phyloP scores from a whole-genome alignment of 1,140 invertebrate species.

The Pogonomyrmex barbatus region DNA sequence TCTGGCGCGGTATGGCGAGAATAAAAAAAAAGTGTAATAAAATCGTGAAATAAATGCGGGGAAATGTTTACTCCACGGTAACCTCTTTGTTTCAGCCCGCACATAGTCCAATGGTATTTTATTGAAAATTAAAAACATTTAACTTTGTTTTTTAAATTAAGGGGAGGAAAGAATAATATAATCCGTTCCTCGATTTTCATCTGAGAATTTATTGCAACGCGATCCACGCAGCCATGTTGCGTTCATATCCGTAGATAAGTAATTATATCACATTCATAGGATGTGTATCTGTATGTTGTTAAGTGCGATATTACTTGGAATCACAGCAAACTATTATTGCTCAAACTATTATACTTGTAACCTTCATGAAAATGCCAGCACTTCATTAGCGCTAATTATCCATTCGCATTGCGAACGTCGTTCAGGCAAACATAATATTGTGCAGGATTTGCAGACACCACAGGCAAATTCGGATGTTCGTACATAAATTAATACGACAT shows the following conservation, averaged over 20 bases:
- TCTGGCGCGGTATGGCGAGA: neutral
- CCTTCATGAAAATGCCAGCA: slow-evolving; percentile 37
- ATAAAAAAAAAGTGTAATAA: neutral
- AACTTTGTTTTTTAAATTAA: slow-evolving; percentile 22
- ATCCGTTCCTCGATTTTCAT: neutral
- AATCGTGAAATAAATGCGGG: neutral
- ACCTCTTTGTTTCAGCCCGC: neutral
- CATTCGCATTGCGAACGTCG: slow-evolving; percentile 28
- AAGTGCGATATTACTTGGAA: slow-evolving; percentile 1
- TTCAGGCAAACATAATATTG: slow-evolving; percentile 8
- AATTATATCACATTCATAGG: neutral
- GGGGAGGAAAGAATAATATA: neutral
- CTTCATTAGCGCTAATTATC: slow-evolving; percentile 63
- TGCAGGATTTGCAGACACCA: slow-evolving; percentile 16
- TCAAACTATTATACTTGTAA: slow-evolving; percentile 22
- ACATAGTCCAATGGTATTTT: neutral
- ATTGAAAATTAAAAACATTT: slow-evolving; percentile 23
- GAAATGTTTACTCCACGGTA: neutral
- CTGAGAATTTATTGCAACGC: neutral
- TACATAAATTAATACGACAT: slow-evolving; percentile 42
- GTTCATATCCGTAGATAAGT: neutral
- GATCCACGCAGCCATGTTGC: neutral
- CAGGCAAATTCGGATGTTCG: slow-evolving; percentile 33
- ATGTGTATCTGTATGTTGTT: neutral
- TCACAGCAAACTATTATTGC: slow-evolving; percentile 32